These are phyloP conservation scores for Liodrosophila aerea DNA, from an alignment of 2,888 invertebrate species.

Conservation along the genomic window DNA sequence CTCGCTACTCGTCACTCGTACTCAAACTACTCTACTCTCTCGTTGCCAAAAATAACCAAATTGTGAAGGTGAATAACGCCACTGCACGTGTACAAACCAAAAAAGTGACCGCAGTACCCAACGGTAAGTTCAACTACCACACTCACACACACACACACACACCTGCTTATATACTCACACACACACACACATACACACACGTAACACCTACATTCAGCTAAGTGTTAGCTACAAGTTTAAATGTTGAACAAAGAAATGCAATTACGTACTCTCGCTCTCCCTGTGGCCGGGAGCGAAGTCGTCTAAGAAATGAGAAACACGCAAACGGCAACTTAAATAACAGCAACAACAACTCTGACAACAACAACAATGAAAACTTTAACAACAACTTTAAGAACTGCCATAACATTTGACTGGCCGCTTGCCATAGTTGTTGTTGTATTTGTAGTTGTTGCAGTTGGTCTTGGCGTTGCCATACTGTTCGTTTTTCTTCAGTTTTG, in stretches of 20 bases:
- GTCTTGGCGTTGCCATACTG: constrained; percentile 10
- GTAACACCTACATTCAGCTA: constrained; percentile 33
- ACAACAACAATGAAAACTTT: constrained; percentile 43
- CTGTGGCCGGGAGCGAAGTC: constrained; percentile 66
- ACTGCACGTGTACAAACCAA: constrained; percentile 98
- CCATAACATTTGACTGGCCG: constrained; percentile 66
- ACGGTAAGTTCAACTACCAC: constrained; percentile 87
- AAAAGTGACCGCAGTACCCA: constrained; percentile 95
- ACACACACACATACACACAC: constrained; percentile 15
- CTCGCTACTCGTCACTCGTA: constrained; percentile 36
- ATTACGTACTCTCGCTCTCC: constrained; percentile 55
- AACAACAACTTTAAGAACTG: constrained; percentile 37
- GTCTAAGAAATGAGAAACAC: constrained; percentile 53
- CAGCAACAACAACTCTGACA: constrained; percentile 25
- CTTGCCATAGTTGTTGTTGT: constrained; percentile 33
- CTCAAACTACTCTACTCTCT: constrained; percentile 33
- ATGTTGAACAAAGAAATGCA: constrained; percentile 77
- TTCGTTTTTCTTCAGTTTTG: constrained; percentile 13
- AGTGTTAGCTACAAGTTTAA: constrained; percentile 69
- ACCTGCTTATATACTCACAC: constrained; percentile 22
- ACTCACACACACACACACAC: constrained; percentile 22
- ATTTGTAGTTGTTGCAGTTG: background rate
- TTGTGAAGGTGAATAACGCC: constrained; percentile 97
- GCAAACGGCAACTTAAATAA: constrained; percentile 54
- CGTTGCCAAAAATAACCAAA: constrained; percentile 62